Base-by-base conservation (phyloP, 2,113 vertebrate genomes). In the Pterocles burchelli region DNA sequence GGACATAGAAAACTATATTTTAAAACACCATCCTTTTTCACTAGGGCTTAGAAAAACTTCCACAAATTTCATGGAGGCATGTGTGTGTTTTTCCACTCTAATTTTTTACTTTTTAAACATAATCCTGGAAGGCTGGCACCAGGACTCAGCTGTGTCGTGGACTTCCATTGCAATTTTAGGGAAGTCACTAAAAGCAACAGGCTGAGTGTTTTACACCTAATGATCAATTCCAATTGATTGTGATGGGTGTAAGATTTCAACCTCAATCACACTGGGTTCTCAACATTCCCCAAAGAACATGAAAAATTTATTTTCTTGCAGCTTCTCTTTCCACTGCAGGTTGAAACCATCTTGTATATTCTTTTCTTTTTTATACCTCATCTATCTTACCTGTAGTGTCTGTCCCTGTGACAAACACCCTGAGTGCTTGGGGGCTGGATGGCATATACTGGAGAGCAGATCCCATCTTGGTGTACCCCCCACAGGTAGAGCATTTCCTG, bases 21-120 rank as follows among this genome's bases (percentile, higher is more conserved):
- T 31, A 52, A 73, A 81, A 57, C 16, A 4, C 19, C 46, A 49
- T 38, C 31, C 12, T 38, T 75, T 62, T 58, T 34, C 43, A 71
- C 13, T 21, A 67, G 36, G 36, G 28, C 17, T 46, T 70, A 85
- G 74, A 70, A 57, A 89, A 88, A 51, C 17, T 25, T 34, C 9
- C 20, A 61, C 6, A 45, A 33, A 52, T 67, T 46, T 79, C 36
- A 66, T 2, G 20, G 67, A 73, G 26, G 12, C 5, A 46, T 15
- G 3, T 1, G 0, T 2, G 3, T n/a, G 14, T 11, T 63, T 89
- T 59, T 48, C 49, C 41, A 14, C n/a, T 63, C 17, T 45, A 5
- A 24, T 12, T 15, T 57, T 63, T 72, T 9, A 72, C 11, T 26
- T 71, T 72, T 78, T 52, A 73, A 88, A 57, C 14, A 36, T 0